phyloP scores from a whole-genome alignment of 30 jellyfish, hydroid and myxozoan species.

The Turritopsis dohrnii region DNA sequence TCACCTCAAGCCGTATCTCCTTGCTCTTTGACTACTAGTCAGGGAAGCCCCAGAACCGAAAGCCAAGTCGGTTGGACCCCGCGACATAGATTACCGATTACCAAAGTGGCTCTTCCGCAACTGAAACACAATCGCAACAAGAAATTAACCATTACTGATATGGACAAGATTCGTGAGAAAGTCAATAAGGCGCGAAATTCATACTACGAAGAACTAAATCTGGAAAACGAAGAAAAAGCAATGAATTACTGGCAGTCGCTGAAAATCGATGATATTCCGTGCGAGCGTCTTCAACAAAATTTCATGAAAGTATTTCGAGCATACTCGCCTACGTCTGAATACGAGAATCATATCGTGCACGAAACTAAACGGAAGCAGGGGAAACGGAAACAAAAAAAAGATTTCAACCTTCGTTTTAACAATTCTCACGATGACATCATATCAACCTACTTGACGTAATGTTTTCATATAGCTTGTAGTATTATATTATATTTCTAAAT shows the following conservation, averaged over 20 bases:
- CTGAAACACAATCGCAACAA: constrained; percentile 7
- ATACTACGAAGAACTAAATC: constrained; percentile 9
- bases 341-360: constrained; percentile 11
- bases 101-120: constrained; percentile 17
- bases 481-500: background rate
- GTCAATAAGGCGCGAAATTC: constrained; percentile 9
- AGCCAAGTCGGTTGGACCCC: constrained; percentile 41
- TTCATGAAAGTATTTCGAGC: constrained; percentile 30
- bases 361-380: background rate
- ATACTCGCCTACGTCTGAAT: constrained; percentile 29
- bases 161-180: constrained; percentile 9
- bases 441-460: background rate
- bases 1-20: background rate
- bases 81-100: constrained; percentile 24
- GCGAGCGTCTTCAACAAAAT: constrained; percentile 24
- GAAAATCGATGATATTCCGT: constrained; percentile 25
- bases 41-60: background rate
- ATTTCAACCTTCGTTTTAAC: background rate
- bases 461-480: background rate
- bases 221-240: constrained; percentile 26
- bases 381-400: background rate
- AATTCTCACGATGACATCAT: background rate
- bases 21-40: background rate
- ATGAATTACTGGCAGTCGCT: constrained; percentile 22
- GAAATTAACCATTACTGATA: constrained; percentile 8